These are phyloP conservation scores for Pteronotus mesoamericanus DNA, from an alignment of 2,797 vertebrate genomes.

Conservation along the genomic window DNA sequence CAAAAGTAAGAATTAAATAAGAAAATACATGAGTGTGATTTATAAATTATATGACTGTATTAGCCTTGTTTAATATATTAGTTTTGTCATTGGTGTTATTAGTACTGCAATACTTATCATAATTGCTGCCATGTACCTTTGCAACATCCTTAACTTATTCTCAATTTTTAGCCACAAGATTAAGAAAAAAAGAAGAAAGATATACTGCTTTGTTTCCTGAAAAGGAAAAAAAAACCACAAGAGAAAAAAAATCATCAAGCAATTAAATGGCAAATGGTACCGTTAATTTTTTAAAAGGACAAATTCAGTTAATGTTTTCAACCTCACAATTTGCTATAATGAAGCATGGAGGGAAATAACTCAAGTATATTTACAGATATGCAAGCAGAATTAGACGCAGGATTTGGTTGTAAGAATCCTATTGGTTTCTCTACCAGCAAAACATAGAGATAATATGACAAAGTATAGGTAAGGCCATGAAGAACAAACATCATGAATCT, in stretches of 20 bases:
- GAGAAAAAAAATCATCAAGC: neutral
- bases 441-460: neutral
- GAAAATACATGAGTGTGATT: neutral
- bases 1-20: neutral
- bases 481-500: constrained; percentile 6
- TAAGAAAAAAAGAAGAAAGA: constrained; percentile 13
- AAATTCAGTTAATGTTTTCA: constrained; percentile 18
- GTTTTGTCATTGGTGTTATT: neutral
- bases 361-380: neutral
- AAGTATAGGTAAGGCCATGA: neutral
- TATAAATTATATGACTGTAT: neutral
- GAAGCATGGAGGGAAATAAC: neutral
- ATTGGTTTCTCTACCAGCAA: neutral
- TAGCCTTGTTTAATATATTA: neutral
- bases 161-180: neutral
- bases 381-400: neutral
- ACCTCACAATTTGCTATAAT: neutral
- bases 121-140: neutral
- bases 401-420: neutral
- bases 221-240: neutral
- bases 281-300: constrained; percentile 32
- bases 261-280: neutral
- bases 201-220: neutral
- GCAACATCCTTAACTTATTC: neutral
- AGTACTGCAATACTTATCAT: neutral